Percentiles rank a stretch among this genome's conserved stretches.
These are phyloP conservation scores for Microchirus variegatus DNA, from an alignment of 2,797 vertebrate genomes.

Conservation along the genomic window DNA sequence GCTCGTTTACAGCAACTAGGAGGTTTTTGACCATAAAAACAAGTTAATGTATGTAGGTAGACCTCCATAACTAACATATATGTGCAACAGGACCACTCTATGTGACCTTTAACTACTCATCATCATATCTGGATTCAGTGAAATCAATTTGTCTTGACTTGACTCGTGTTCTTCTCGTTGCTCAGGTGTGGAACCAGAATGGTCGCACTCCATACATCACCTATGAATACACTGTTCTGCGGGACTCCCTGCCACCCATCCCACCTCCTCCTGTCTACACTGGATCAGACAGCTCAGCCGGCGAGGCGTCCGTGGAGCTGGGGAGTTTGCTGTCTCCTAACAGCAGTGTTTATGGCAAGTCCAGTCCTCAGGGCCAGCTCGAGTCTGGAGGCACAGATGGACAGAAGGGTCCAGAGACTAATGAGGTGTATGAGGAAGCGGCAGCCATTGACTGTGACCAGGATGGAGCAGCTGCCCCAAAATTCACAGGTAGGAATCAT, in stretches of 20 bases:
- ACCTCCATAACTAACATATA: too few relatives aligned
- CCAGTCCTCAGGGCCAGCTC: conserved; percentile 67
- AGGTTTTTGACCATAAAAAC: too few relatives aligned
- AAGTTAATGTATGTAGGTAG: too few relatives aligned
- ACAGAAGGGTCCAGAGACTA: conserved; percentile 88
- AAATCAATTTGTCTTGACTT: not conserved
- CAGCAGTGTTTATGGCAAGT: conserved; percentile 76
- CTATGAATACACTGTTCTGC: conserved; percentile 93
- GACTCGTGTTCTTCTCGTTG: not conserved
- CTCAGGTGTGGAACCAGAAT: conserved; percentile 96
- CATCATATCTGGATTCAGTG: too few relatives aligned
- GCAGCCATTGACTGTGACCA: conserved; percentile 84
- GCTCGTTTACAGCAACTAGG: too few relatives aligned
- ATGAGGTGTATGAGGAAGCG: conserved; percentile 91
- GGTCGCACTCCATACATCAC: conserved; percentile 95
- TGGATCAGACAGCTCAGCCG: conserved; percentile 80
- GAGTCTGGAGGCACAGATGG: conserved; percentile 68
- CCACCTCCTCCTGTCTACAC: conserved; percentile 87
- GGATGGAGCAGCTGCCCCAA: conserved; percentile 74
- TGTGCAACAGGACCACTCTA: too few relatives aligned
- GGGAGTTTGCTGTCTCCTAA: conserved; percentile 75
- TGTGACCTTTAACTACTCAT: too few relatives aligned
- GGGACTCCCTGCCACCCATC: conserved; percentile 82
- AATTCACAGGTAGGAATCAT: conserved; percentile 80
- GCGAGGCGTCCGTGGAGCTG: conserved; percentile 72